Evolutionary conservation across 2,113 vertebrate genomes (phyloP).

Genomic region (Charina bottae): DNA sequence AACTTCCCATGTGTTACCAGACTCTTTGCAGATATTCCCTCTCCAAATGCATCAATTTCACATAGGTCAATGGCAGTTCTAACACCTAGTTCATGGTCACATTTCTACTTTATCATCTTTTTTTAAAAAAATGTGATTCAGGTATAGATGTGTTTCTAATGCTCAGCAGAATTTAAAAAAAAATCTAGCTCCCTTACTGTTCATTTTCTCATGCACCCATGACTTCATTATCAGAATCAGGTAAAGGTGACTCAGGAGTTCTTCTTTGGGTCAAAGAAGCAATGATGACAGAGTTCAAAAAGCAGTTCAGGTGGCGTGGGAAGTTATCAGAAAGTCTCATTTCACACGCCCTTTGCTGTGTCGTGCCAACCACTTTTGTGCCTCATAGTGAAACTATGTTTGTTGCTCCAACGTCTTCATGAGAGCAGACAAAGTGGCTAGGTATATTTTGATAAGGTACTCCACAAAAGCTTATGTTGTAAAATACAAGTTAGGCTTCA

Average conservation of each 20-base stretch:
- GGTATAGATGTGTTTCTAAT: not conserved
- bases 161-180: not conserved
- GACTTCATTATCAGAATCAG: not conserved
- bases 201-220: not conserved
- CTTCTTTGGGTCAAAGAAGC: not conserved
- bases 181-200: not conserved
- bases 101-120: not conserved
- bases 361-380: not conserved
- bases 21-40: not conserved
- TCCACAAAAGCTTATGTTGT: not conserved
- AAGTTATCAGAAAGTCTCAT: slow-evolving; percentile 8
- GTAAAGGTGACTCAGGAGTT: not conserved
- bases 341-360: not conserved
- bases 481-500: not conserved
- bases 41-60: not conserved
- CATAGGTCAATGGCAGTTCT: not conserved
- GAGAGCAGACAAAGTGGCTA: not conserved
- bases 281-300: not conserved
- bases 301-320: not conserved
- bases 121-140: not conserved
- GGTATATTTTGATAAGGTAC: not conserved
- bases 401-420: not conserved
- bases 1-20: not conserved
- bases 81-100: not conserved
- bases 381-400: not conserved